Evolutionary conservation across 1,140 invertebrate genomes (phyloP), one percentile per base, ranked within the genome.

Genomic region (Elymnias hypermnestra): DNA sequence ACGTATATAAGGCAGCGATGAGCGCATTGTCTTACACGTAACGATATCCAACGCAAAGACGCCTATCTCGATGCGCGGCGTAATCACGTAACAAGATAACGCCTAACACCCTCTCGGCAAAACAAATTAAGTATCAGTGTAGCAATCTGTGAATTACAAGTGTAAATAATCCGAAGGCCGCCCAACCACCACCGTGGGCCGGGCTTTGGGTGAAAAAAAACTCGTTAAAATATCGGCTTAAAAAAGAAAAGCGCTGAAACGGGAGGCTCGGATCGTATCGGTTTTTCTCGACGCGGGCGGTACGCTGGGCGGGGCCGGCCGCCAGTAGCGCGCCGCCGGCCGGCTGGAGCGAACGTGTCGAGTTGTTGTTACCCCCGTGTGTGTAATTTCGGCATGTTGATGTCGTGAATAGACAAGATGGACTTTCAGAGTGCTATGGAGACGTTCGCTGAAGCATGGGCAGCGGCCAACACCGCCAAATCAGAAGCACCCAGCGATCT

Each of bases 351-450:
- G 66, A 35, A 73, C 74, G 64, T 67, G 57, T 56, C 12, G 41
- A 18, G 17, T 59, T n/a, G n/a, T n/a, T n/a, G n/a, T n/a, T n/a
- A n/a, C n/a, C 3, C 72, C 65, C 71, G 75, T 77, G 72, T 73
- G 77, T 73, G 64, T 69, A 65, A 47, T 70, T 72, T 69, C 76
- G 76, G 68, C 77, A 83, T 83, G 69, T 76, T 72, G 71, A 81
- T 81, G 68, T 82, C 75, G 74, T 82, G 77, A 82, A 63, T 72
- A 55, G 46, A 68, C 62, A 77, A 79, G 62, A 97, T 97, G 95
- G 95, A 97, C 93, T 96, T 97, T 91, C 95, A 97, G 89, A 96
- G 95, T 89, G 95, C 95, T 57, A 97, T 97, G 95, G 95, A 98
- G 89, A 97, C 95, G 55, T 97, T 98, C 83, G 95, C 95, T 38